Conservation (phyloP, 1,140 invertebrate genomes). For the Drosophila azteca region DNA sequence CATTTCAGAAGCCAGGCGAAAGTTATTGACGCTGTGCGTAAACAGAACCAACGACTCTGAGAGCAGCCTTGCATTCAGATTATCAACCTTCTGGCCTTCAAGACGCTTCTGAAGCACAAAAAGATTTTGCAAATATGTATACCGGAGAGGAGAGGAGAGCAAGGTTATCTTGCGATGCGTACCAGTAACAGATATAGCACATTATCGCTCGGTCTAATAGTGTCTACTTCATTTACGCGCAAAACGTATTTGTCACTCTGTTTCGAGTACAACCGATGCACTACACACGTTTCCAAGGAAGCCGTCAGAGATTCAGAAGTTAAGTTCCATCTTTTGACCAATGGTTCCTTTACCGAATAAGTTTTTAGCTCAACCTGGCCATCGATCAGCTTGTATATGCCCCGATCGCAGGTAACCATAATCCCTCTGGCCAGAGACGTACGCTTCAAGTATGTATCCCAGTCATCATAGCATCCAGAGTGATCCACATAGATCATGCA, state of each 20-base stretch:
- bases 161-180: background rate
- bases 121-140: no score
- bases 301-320: background rate
- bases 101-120: background rate
- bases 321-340: background rate
- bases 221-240: background rate
- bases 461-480: background rate
- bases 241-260: background rate
- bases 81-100: background rate
- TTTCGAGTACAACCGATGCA: background rate
- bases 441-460: background rate
- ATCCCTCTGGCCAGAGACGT: background rate
- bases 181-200: slow-evolving; percentile 17
- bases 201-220: background rate
- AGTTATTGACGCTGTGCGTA: slow-evolving; percentile 11
- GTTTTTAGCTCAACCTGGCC: slow-evolving; percentile 21
- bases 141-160: no score
- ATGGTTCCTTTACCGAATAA: background rate
- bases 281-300: background rate
- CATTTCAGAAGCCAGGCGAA: background rate
- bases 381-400: slow-evolving; percentile 27
- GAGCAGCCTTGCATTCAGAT: background rate
- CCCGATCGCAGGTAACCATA: slow-evolving; percentile 14
- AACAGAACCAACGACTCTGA: slow-evolving; percentile 22
- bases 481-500: slow-evolving; percentile 21